Percentiles rank a stretch among this genome's conserved stretches.
Conservation (phyloP, 2,113 vertebrate species). For the Egretta garzetta region DNA sequence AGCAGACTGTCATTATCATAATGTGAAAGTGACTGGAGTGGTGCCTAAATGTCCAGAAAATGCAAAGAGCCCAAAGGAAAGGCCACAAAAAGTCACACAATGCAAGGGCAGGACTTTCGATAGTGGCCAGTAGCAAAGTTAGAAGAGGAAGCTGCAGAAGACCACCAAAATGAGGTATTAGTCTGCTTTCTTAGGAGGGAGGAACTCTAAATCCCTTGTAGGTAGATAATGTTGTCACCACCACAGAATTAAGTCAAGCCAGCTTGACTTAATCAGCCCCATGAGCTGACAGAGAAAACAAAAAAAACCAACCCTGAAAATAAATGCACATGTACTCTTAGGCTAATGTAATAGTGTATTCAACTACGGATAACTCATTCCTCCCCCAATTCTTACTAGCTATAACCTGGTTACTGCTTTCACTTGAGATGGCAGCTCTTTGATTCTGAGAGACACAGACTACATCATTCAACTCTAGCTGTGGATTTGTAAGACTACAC, state of each 20-base stretch:
- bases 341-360: not conserved
- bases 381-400: not conserved
- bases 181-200: not conserved
- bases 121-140: not conserved
- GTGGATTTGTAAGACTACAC: not conserved
- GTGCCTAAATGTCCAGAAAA: not conserved
- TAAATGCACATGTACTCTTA: not conserved
- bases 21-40: not conserved
- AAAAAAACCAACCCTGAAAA: not conserved
- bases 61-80: not conserved
- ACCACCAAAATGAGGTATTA: not conserved
- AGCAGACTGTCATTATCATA: not conserved
- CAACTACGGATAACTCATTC: not conserved
- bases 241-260: not conserved
- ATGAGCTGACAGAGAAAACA: not conserved
- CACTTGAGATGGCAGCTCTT: not conserved
- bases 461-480: not conserved
- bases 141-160: not conserved
- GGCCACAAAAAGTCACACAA: not conserved
- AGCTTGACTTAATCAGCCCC: not conserved
- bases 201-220: not conserved
- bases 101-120: not conserved
- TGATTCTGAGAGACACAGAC: not conserved
- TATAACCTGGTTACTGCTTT: not conserved
- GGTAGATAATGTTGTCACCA: fast-evolving